phyloP scores from a whole-genome alignment of 2,797 vertebrate genomes.

The Sparidentex hasta region DNA sequence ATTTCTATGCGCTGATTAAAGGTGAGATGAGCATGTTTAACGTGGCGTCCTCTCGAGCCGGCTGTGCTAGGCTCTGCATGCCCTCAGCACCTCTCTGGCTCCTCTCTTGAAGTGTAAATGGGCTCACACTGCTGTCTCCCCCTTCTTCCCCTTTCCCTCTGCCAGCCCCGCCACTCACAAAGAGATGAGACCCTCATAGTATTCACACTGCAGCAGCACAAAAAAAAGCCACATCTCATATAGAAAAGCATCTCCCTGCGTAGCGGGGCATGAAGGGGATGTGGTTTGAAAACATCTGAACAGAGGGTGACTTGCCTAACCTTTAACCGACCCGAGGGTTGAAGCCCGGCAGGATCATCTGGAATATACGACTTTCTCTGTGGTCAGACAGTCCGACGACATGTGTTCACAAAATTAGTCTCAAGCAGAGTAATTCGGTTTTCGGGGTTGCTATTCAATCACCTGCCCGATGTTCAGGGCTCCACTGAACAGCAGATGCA shows the following conservation, averaged over 20 bases:
- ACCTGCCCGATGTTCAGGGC: conserved; percentile 28
- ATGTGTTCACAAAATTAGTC: conserved; percentile 44
- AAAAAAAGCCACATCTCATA: conserved; percentile 43
- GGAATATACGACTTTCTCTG: conserved; percentile 18
- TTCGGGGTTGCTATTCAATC: conserved; percentile 55
- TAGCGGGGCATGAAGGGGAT: conserved; percentile 28
- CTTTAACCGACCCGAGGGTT: conserved; percentile 55
- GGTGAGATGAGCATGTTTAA: conserved; percentile 78
- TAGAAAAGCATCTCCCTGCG: conserved; percentile 18
- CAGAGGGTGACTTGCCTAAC: conserved; percentile 18
- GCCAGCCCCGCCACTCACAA: conserved; percentile 70
- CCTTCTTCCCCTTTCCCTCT: conserved; percentile 52
- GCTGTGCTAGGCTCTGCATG: conserved; percentile 68
- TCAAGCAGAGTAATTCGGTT: conserved; percentile 58
- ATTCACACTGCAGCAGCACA: conserved; percentile 39
- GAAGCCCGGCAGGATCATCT: conserved; percentile 16
- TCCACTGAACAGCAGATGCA: conserved; percentile 44
- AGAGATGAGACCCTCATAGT: conserved; percentile 62
- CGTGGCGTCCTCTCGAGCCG: conserved; percentile 67
- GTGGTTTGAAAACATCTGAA: conserved; percentile 13
- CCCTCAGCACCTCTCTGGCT: conserved; percentile 74
- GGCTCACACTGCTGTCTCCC: conserved; percentile 63
- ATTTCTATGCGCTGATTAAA: conserved; percentile 81
- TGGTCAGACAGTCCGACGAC: conserved; percentile 35
- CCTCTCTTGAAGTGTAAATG: conserved; percentile 88